Percentiles rank a stretch among this genome's conserved stretches.
phyloP scores from a whole-genome alignment of 2,888 invertebrate genomes.

The Trachelus troglodyta region DNA sequence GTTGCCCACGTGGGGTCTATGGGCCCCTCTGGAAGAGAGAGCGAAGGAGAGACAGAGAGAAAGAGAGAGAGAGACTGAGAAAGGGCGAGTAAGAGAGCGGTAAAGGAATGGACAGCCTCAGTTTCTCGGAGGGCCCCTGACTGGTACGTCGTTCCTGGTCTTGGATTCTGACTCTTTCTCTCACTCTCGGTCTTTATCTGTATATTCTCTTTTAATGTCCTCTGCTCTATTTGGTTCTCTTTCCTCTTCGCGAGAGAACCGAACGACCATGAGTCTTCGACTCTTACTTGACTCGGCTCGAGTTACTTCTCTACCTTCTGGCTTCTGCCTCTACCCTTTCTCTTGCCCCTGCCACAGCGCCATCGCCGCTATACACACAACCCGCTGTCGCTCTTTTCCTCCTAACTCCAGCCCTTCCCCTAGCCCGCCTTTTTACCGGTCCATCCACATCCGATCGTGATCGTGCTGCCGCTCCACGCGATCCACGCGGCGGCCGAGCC shows the following conservation, averaged over 20 bases:
- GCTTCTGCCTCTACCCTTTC: not conserved
- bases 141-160: not conserved
- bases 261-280: slow-evolving; percentile 1
- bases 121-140: slow-evolving; percentile 1
- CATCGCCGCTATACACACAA: not conserved
- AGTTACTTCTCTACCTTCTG: not conserved
- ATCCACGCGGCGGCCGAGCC: slow-evolving; percentile 12
- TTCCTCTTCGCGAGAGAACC: not conserved
- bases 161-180: not conserved
- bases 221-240: not conserved
- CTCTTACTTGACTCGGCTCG: not conserved
- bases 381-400: not conserved
- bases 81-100: not conserved
- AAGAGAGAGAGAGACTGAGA: slow-evolving; percentile 8
- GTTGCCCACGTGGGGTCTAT: slow-evolving; percentile 23
- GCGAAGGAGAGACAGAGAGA: slow-evolving; percentile 21
- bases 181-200: not conserved
- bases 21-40: slow-evolving; percentile 18
- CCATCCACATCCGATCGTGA: slow-evolving; percentile 19
- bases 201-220: not conserved
- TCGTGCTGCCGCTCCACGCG: slow-evolving; percentile 46
- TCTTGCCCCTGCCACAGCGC: not conserved
- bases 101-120: not conserved
- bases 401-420: not conserved
- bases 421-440: slow-evolving; percentile 1